phyloP scores from a whole-genome alignment of 2,888 invertebrate species.

The Macrosoma leucophasiata region DNA sequence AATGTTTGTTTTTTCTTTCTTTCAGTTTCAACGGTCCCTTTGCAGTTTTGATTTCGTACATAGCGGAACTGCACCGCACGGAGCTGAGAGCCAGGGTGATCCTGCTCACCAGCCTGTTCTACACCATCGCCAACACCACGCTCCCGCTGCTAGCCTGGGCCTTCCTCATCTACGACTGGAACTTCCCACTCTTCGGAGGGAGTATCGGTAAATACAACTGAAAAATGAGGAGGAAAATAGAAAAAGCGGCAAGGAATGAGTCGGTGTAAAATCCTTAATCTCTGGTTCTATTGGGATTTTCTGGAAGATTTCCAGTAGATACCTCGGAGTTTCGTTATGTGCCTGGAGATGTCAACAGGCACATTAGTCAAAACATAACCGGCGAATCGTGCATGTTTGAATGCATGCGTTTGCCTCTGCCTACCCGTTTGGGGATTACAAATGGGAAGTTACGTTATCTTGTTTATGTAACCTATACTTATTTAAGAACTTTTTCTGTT shows the following conservation, averaged over 20 bases:
- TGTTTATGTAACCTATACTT: neutral
- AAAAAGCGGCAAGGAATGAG: no score
- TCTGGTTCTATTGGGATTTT: no score
- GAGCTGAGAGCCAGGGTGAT: slow-evolving; percentile 79
- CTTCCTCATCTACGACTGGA: slow-evolving; percentile 78
- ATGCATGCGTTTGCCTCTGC: no score
- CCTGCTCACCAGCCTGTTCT: slow-evolving; percentile 80
- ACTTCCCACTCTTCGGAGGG: slow-evolving; percentile 52
- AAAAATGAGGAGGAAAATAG: slow-evolving; percentile 1
- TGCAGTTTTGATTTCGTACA: slow-evolving; percentile 81
- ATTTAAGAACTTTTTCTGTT: slow-evolving; percentile 5
- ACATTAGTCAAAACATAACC: no score
- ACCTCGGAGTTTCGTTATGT: no score
- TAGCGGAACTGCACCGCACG: slow-evolving; percentile 83
- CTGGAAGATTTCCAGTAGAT: no score
- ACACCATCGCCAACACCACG: slow-evolving; percentile 77
- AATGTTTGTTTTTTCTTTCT: slow-evolving; percentile 11
- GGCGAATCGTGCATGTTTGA: no score
- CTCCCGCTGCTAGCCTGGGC: slow-evolving; percentile 83
- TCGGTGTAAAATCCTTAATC: no score
- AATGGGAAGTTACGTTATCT: no score
- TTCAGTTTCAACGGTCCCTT: slow-evolving; percentile 79
- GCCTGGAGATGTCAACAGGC: no score
- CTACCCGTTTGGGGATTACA: no score
- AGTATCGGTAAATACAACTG: slow-evolving; percentile 43